Conservation (phyloP, 1,140 invertebrate genomes). For the Cardiocondyla obscurior region DNA sequence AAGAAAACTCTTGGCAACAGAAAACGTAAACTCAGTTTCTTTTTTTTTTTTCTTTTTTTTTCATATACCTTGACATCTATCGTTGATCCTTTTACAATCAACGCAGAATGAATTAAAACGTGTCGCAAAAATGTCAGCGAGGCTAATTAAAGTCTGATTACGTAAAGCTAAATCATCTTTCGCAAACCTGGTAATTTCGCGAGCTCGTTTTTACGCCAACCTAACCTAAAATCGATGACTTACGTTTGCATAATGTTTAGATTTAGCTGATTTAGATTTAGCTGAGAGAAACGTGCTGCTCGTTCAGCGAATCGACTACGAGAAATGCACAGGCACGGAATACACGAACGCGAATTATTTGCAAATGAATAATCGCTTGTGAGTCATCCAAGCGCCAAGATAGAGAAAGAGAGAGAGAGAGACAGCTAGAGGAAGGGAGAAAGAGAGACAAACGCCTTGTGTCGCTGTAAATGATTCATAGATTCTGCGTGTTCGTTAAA, state of each 20-base stretch:
- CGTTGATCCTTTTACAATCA: not conserved
- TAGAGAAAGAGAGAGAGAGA: not conserved
- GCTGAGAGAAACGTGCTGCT: slow-evolving; percentile 28
- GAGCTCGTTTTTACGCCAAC: not conserved
- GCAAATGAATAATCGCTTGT: slow-evolving; percentile 72
- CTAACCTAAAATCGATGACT: not conserved
- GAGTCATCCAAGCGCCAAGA: slow-evolving; percentile 58
- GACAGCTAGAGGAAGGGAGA: not conserved
- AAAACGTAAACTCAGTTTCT: not conserved
- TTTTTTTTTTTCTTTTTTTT: too few species aligned
- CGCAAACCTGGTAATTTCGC: not conserved
- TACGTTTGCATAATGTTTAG: slow-evolving; percentile 40
- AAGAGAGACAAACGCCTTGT: slow-evolving; percentile 40
- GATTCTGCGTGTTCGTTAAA: slow-evolving; percentile 70
- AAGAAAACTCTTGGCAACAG: not conserved
- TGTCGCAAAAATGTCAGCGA: too few species aligned
- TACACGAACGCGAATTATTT: slow-evolving; percentile 58
- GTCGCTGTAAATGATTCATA: slow-evolving; percentile 70
- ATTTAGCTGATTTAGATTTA: slow-evolving; percentile 40
- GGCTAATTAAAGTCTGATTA: too few species aligned
- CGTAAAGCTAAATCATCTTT: slow-evolving; percentile 15
- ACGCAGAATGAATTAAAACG: not conserved
- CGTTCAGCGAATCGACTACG: slow-evolving; percentile 39
- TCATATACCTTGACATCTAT: not conserved
- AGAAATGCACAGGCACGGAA: slow-evolving; percentile 35